Conservation (phyloP, 1,140 invertebrate species). For the Cherax destructor region DNA sequence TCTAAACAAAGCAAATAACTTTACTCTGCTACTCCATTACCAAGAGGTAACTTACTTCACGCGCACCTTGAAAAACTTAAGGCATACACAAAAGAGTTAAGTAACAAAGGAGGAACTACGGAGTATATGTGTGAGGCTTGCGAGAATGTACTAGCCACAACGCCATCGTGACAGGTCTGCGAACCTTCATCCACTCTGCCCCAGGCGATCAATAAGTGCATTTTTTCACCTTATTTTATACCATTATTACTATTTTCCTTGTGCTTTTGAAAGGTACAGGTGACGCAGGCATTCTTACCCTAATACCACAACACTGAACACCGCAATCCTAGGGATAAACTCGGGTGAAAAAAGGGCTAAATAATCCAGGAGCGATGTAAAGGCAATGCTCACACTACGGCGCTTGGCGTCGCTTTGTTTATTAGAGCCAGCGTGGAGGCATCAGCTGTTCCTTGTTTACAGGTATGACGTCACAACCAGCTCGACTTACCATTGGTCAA, state of each 20-base stretch:
- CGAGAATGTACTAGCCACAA: constrained; percentile 24
- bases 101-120: background rate
- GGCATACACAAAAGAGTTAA: background rate
- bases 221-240: constrained; percentile 18
- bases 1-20: too few relatives aligned
- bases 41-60: too few relatives aligned
- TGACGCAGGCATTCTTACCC: background rate
- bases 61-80: too few relatives aligned
- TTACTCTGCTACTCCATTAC: too few relatives aligned
- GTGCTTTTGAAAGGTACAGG: background rate
- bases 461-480: constrained; percentile 56
- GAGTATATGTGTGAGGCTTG: background rate
- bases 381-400: background rate
- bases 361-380: background rate
- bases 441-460: constrained; percentile 69
- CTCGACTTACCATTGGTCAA: constrained; percentile 22
- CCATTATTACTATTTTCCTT: background rate
- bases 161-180: background rate
- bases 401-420: constrained; percentile 51
- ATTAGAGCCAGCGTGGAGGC: constrained; percentile 59
- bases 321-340: background rate
- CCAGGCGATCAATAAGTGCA: constrained; percentile 49
- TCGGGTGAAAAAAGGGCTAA: background rate
- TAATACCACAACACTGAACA: background rate
- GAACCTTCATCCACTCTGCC: constrained; percentile 44